A percentile compares a stretch with the other conserved stretches of the same genome.
Conservation (phyloP, 2,797 vertebrate genomes). For the Ceryle rudis region DNA sequence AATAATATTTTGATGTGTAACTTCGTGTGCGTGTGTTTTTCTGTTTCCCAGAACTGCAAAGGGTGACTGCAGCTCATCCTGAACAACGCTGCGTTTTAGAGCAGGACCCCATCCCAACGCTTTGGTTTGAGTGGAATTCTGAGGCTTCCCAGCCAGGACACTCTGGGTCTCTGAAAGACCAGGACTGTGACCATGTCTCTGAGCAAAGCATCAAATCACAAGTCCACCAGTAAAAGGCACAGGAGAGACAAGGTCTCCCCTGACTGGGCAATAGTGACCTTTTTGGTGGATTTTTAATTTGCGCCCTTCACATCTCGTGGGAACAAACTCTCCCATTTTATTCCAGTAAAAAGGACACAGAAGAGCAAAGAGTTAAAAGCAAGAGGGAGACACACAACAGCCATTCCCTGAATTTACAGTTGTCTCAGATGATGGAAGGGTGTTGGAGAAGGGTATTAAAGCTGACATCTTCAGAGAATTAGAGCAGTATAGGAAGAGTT, state of each 20-base stretch:
- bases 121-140: neutral
- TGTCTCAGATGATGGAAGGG: neutral
- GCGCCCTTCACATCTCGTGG: neutral
- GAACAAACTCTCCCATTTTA: neutral
- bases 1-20: slow-evolving; percentile 10
- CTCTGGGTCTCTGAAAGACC: neutral
- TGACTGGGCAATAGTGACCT: neutral
- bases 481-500: neutral
- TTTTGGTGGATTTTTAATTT: neutral
- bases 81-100: neutral
- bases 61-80: neutral
- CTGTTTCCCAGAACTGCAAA: neutral
- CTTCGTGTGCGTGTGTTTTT: neutral
- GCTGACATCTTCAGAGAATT: neutral
- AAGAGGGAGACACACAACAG: neutral
- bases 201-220: neutral
- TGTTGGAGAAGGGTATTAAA: neutral
- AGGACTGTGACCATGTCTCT: neutral
- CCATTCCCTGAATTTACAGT: neutral
- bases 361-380: neutral
- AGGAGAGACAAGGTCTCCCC: neutral
- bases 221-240: neutral
- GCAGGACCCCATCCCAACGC: neutral
- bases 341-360: neutral
- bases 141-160: neutral